Base-by-base conservation (phyloP, 2,113 vertebrate genomes). In the Callocephalon fimbriatum region DNA sequence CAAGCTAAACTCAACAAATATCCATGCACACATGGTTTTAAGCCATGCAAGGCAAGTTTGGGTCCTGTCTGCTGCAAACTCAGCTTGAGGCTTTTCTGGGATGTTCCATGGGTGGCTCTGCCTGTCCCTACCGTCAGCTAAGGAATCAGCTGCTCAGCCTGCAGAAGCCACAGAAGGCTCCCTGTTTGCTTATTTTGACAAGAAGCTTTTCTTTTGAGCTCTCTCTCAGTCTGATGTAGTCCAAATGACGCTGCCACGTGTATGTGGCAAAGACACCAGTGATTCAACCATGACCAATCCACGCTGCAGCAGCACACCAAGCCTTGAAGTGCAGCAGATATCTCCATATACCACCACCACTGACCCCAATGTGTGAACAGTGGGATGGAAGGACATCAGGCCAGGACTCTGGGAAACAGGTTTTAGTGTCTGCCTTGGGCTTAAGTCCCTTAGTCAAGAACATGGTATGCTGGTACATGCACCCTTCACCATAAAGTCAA, bases 11-110 rank as follows among this genome's bases (percentile, higher is more conserved):
- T 40, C 18, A 48, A 47, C 25, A n/a, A 82, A 78, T 51, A 50
- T 2, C 40, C 13, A 0, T 1, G 6, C 10, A 31, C 23, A 1
- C 0, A 0, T 17, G 37, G 26, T 17, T 65, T 63, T 61, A 0
- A 5, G 63, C 45, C 21, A 2, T 0, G 23, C 61, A 53, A 40
- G 38, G 47, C 37, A 62, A 27, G 37, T 44, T 12, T 21, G 65
- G 32, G 21, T 45, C 27, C 31, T 26, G 20, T 3, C 50, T 61
- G 54, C 56, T 62, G 35, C 70, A 23, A 44, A 31, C 22, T 8
- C 59, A 44, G 76, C 80, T 56, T 11, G 22, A 32, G 31, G 58
- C 5, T 38, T 45, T 56, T 20, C 37, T n/a, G 54, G 21, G 42
- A n/a, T 47, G 27, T 27, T 77, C 35, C 59, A 42, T 0, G 7